A percentile compares a stretch with the other conserved stretches of the same genome.
These are phyloP conservation scores for Kryptolebias ocellatus DNA, from an alignment of 2,797 vertebrate species.

Conservation along the genomic window DNA sequence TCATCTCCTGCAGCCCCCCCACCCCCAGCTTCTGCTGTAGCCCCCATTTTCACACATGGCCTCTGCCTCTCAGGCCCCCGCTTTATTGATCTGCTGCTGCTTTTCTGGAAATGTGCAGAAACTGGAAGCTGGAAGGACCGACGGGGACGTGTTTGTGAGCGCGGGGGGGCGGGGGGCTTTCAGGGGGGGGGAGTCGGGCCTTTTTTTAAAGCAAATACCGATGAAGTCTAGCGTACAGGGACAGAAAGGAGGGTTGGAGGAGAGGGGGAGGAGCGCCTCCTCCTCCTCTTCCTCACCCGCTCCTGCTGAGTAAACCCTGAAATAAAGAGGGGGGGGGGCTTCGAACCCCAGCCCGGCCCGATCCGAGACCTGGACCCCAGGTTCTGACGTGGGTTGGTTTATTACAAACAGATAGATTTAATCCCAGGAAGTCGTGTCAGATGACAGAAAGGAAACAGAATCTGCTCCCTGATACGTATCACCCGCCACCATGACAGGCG, in stretches of 20 bases:
- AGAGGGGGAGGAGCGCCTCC: conserved; percentile 51
- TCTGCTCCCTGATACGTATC: too few species aligned
- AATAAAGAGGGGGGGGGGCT: conserved; percentile 33
- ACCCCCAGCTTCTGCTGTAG: conserved; percentile 53
- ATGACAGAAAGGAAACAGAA: too few species aligned
- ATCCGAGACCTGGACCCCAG: too few species aligned
- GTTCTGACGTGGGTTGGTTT: too few species aligned
- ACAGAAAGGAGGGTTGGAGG: conserved; percentile 62
- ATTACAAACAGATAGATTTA: too few species aligned
- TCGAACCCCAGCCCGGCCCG: not conserved
- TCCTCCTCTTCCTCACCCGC: conserved; percentile 45
- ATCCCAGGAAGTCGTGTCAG: too few species aligned
- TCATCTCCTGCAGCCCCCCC: conserved; percentile 82
- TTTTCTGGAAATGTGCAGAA: conserved; percentile 85
- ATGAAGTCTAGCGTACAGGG: conserved; percentile 79
- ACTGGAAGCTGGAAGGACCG: conserved; percentile 78
- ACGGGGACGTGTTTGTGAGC: too few species aligned
- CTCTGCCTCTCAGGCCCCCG: conserved; percentile 76
- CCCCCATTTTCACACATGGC: conserved; percentile 83
- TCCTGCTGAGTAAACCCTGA: conserved; percentile 70
- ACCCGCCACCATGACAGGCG: too few species aligned
- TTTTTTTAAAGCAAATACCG: conserved; percentile 79
- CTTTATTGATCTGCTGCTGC: conserved; percentile 86
- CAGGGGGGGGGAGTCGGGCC: conserved; percentile 21
- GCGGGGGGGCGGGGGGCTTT: not conserved